Evolutionary conservation across 2,113 vertebrate species (phyloP), one percentile per base, ranked within the genome.

Genomic region (Astur gentilis): DNA sequence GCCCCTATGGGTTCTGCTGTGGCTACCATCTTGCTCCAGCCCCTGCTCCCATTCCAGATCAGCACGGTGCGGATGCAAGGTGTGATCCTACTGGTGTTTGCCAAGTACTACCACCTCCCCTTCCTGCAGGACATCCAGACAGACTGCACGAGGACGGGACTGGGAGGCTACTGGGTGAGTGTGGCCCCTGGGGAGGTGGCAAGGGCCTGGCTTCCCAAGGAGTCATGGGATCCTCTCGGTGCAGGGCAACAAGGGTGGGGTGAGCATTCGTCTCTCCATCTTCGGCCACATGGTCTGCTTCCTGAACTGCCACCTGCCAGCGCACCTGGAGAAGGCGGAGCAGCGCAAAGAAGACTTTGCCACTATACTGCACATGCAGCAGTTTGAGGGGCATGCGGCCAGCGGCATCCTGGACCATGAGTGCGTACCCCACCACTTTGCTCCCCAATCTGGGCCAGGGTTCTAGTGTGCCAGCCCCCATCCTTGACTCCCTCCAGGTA

Each of bases 241-340:
- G 66, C 91, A 99, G 99, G 99, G 99, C 78, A 99, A 99, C 97
- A 99, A 99, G 97, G 99, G 99, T 6, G 99, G 99, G 2, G 99
- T 99, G 77, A 99, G 99, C 3, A 96, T 98, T 19, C 98, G 99
- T 70, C 98, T 99, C 96, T 98, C 99, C 2, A 75, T 99, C 97
- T 99, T 99, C 1, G 99, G 99, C 73, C 99, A 99, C 97, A 99
- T 99, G 49, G 98, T 99, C 75, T 99, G 99, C 95, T 99, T 99
- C 97, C 98, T 99, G 54, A 99, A 99, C 98, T 99, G 99, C 97
- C 99, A 99, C 98, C 97, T 99, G 97, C 99, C 99, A 1, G 99
- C 99, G 3, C 99, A 99, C 97, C 99, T 99, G 99, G 98, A 99
- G 94, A 99, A 99, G 95, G 98, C 99, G 0, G 99, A 99, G 97